Evolutionary conservation across 37 sponge, comb jelly and placozoan species (phyloP), one percentile per base, ranked within the genome.

Genomic region (Cliona cf. orientalis): DNA sequence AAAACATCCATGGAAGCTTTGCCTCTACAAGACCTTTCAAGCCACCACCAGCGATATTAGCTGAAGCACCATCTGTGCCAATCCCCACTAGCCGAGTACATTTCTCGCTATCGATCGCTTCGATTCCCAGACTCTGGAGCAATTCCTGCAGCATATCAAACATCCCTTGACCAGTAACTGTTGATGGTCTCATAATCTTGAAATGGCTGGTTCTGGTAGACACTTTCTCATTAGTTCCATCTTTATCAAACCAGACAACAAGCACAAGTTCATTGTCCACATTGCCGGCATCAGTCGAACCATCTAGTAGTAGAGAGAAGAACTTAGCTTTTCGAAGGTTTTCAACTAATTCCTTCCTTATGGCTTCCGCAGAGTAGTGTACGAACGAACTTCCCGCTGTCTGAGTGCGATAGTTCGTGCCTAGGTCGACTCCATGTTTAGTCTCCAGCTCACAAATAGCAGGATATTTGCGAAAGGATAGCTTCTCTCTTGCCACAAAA

Each of bases 11-110:
- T 6, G 29, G 66, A 66, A 92, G 39, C 25, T 62, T 14, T 63
- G 37, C 45, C 57, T 92, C 81, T 25, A 92, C 72, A 66, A 92
- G 41, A 31, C 90, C 90, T 75, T 89, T 89, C 37, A 89, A 80
- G 4, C 88, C 85, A 53, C 35, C 23, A 42, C 19, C 46, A 29
- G 68, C 80, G n/a, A n/a, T n/a, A n/a, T n/a, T n/a, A n/a, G n/a
- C n/a, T n/a, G n/a, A n/a, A n/a, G n/a, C n/a, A n/a, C n/a, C n/a
- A n/a, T n/a, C n/a, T n/a, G n/a, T n/a, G n/a, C n/a, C n/a, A n/a
- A n/a, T n/a, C n/a, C n/a, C n/a, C n/a, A n/a, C n/a, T n/a, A n/a
- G n/a, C n/a, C n/a, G n/a, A n/a, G n/a, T n/a, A n/a, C n/a, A n/a
- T n/a, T n/a, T n/a, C n/a, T n/a, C n/a, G n/a, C n/a, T n/a, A n/a